These are phyloP conservation scores for Spodoptera frugiperda DNA, from an alignment of 1,140 invertebrate species.

Conservation along the genomic window DNA sequence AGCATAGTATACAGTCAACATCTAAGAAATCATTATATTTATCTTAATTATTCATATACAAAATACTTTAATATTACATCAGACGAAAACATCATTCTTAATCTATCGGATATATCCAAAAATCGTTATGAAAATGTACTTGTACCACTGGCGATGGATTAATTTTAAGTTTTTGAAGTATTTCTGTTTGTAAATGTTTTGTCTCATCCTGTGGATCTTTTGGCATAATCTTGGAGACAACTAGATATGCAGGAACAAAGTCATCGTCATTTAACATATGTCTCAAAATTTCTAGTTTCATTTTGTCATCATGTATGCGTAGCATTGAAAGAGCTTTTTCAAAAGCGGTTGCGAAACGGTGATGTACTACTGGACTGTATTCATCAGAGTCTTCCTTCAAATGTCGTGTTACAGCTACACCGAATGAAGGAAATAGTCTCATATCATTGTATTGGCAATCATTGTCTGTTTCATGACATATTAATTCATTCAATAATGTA, in stretches of 20 bases:
- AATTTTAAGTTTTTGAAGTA: constrained; percentile 54
- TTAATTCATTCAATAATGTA: constrained; percentile 49
- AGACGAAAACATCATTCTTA: too few relatives aligned
- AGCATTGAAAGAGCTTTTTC: constrained; percentile 35
- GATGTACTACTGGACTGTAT: constrained; percentile 59
- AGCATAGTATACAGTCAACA: too few relatives aligned
- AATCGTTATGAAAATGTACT: too few relatives aligned
- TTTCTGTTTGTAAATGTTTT: constrained; percentile 29
- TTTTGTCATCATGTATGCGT: neutral
- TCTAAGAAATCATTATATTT: too few relatives aligned
- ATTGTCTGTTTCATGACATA: neutral
- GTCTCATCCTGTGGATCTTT: too few relatives aligned
- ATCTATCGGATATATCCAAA: too few relatives aligned
- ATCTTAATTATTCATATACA: too few relatives aligned
- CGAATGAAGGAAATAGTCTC: constrained; percentile 49
- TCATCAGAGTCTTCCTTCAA: constrained; percentile 58
- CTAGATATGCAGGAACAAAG: constrained; percentile 36
- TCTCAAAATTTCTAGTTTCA: constrained; percentile 40
- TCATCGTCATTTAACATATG: constrained; percentile 52
- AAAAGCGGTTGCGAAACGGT: constrained; percentile 51
- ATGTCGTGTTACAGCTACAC: constrained; percentile 48
- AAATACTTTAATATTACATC: too few relatives aligned
- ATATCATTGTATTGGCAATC: constrained; percentile 13
- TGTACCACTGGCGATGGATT: constrained; percentile 52
- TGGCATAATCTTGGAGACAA: neutral